Evolutionary conservation across 2,888 invertebrate species (phyloP).

Genomic region (Anagyrus pseudococci): DNA sequence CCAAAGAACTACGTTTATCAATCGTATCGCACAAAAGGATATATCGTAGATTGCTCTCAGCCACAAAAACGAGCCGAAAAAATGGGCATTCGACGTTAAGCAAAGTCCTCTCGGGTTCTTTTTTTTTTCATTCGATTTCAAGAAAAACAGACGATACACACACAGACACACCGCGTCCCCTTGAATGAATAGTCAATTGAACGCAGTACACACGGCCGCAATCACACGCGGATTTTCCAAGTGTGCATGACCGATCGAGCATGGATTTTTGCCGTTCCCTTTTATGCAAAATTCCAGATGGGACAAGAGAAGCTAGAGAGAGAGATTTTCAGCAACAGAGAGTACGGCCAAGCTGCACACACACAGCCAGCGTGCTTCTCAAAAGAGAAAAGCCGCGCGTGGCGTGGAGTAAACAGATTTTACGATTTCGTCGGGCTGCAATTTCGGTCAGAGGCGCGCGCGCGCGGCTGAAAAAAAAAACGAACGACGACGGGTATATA

Average conservation of each 20-base stretch:
- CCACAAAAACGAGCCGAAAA: too few relatives aligned
- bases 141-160: not conserved
- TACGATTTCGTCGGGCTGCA: slow-evolving; percentile 22
- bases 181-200: not conserved
- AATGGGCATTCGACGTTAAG: too few relatives aligned
- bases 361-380: not conserved
- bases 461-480: not conserved
- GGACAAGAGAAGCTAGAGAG: too few relatives aligned
- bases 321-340: too few relatives aligned
- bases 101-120: too few relatives aligned
- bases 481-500: too few relatives aligned
- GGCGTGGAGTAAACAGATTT: slow-evolving; percentile 30
- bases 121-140: slow-evolving; percentile 15
- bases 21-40: too few relatives aligned
- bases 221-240: slow-evolving; percentile 5
- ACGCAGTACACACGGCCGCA: not conserved
- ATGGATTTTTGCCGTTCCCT: too few relatives aligned
- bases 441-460: slow-evolving; percentile 9
- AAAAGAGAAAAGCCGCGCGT: slow-evolving; percentile 9
- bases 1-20: too few relatives aligned
- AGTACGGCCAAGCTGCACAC: too few relatives aligned
- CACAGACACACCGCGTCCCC: not conserved
- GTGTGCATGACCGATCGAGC: not conserved
- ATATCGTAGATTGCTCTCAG: too few relatives aligned
- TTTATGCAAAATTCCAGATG: slow-evolving; percentile 18